Evolutionary conservation across 2,113 vertebrate species (phyloP).

Genomic region (Bos taurus): ARS-UCD2.0 NC_037335.1:30160001-30160500

Average conservation of each 20-base stretch:
- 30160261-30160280: background rate
- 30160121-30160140: background rate
- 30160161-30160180: background rate
- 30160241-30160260: background rate
- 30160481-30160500: background rate
- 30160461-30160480: background rate
- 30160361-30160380: rapidly evolving
- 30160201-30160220: background rate
- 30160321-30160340: rapidly evolving
- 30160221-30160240: background rate
- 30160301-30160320: background rate
- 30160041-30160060: conserved; percentile 34
- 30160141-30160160: background rate
- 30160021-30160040: background rate
- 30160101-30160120: conserved; percentile 48
- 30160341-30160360: background rate
- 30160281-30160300: background rate
- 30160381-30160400: background rate
- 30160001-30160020: background rate
- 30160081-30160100: conserved; percentile 53
- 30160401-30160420: background rate
- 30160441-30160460: background rate
- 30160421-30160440: background rate
- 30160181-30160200: background rate
- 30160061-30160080: conserved; percentile 58